A percentile compares a stretch with the other conserved stretches of the same genome.
Evolutionary conservation across 2,797 vertebrate genomes (phyloP).

Genomic region (Iguana delicatissima): DNA sequence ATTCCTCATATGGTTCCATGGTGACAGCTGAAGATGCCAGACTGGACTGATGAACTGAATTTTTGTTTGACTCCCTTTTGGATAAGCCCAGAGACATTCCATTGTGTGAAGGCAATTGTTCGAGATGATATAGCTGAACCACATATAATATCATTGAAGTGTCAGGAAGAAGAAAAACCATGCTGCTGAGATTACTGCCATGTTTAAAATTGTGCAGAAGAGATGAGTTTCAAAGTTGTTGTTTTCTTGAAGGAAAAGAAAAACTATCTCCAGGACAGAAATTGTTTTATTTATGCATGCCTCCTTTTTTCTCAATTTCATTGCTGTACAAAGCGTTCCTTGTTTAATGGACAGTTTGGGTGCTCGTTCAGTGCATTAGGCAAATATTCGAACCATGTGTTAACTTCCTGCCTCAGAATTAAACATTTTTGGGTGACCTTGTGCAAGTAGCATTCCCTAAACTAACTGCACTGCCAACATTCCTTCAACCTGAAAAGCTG

Average conservation of each 20-base stretch:
- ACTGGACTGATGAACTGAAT: slow-evolving; percentile 8
- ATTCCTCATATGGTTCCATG: slow-evolving; percentile 11
- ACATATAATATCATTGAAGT: background rate
- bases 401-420: slow-evolving; percentile 30
- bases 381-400: background rate
- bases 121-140: background rate
- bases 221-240: background rate
- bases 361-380: background rate
- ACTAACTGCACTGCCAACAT: background rate
- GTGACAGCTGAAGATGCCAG: background rate
- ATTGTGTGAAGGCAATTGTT: slow-evolving; percentile 17
- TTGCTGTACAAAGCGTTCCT: background rate
- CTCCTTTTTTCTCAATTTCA: background rate
- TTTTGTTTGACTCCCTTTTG: slow-evolving; percentile 5
- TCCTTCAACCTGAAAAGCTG: slow-evolving; percentile 39
- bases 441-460: background rate
- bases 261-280: background rate
- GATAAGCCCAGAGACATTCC: background rate
- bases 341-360: accelerated
- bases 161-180: slow-evolving; percentile 5
- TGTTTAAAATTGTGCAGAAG: slow-evolving; percentile 19
- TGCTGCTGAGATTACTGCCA: slow-evolving; percentile 4
- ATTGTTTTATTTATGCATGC: background rate
- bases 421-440: slow-evolving; percentile 34
- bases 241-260: background rate